phyloP scores from a whole-genome alignment of 2,797 vertebrate species.

The Manis crassicaudata region DNA sequence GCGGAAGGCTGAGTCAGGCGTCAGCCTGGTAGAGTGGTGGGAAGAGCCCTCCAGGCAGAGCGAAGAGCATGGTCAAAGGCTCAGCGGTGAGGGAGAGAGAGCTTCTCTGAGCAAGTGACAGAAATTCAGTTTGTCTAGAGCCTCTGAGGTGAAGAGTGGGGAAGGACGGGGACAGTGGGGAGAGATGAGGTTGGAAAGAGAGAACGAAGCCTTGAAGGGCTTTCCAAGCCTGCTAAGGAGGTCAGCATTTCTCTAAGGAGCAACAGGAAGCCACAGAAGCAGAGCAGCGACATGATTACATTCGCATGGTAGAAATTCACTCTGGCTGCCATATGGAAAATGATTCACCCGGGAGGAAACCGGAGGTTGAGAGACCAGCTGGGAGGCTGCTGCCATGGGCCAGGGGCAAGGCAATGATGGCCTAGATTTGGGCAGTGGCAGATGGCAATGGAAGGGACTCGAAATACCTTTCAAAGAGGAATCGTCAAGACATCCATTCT shows the following conservation, averaged over 20 bases:
- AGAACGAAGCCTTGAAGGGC: not conserved
- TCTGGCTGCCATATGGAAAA: not conserved
- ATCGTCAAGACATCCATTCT: not conserved
- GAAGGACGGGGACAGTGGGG: not conserved
- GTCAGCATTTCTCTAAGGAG: conserved; percentile 3
- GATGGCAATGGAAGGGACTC: not conserved
- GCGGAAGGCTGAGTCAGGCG: not conserved
- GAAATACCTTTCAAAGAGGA: not conserved
- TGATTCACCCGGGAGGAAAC: not conserved
- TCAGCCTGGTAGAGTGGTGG: not conserved
- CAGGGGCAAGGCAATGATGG: not conserved
- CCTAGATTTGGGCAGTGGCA: not conserved
- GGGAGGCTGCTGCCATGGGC: not conserved
- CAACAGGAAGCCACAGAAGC: not conserved
- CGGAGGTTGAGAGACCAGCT: not conserved
- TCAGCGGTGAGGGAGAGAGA: not conserved
- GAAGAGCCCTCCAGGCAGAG: not conserved
- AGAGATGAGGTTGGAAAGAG: not conserved
- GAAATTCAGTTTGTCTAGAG: not conserved
- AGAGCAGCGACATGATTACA: not conserved
- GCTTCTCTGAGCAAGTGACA: not conserved
- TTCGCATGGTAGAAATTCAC: not conserved
- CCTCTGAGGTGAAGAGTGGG: not conserved
- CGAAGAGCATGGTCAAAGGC: not conserved
- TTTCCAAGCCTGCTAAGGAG: not conserved